Conservation (phyloP, 2,888 invertebrate species). For the Theodoxus fluviatilis region DNA sequence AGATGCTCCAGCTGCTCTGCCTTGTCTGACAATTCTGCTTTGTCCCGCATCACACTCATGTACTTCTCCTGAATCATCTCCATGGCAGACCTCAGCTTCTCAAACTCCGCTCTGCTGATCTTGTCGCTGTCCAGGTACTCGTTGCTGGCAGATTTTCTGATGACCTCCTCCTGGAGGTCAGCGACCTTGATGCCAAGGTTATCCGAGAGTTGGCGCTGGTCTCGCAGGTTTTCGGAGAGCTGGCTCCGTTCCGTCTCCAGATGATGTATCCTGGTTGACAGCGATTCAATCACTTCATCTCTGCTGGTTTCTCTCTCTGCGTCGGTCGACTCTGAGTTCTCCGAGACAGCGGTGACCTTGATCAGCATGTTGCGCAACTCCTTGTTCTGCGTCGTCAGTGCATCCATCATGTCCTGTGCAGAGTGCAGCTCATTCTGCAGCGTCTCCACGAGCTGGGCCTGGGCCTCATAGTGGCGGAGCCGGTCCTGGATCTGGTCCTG, state of each 20-base stretch:
- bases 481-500: slow-evolving; percentile 74
- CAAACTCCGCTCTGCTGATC: slow-evolving; percentile 57
- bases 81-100: slow-evolving; percentile 75
- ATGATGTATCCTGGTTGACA: slow-evolving; percentile 64
- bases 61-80: slow-evolving; percentile 73
- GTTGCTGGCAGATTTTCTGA: slow-evolving; percentile 54
- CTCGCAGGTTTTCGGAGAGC: slow-evolving; percentile 54
- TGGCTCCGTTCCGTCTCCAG: slow-evolving; percentile 65
- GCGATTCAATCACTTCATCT: slow-evolving; percentile 62
- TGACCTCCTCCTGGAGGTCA: slow-evolving; percentile 55
- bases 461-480: slow-evolving; percentile 73
- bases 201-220: slow-evolving; percentile 53
- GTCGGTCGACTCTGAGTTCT: too few species aligned
- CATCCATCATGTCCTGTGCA: slow-evolving; percentile 68
- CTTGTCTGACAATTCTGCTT: slow-evolving; percentile 87
- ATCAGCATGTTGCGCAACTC: slow-evolving; percentile 63
- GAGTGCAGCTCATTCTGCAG: slow-evolving; percentile 72
- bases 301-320: too few species aligned
- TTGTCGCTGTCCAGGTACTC: slow-evolving; percentile 53
- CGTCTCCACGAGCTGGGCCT: slow-evolving; percentile 71
- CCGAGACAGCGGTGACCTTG: slow-evolving; percentile 49
- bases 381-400: slow-evolving; percentile 66
- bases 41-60: slow-evolving; percentile 64
- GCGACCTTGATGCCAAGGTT: slow-evolving; percentile 53
- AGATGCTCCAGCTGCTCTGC: slow-evolving; percentile 93